Conservation (phyloP, 2,888 invertebrate species). For the Dione juno region DNA sequence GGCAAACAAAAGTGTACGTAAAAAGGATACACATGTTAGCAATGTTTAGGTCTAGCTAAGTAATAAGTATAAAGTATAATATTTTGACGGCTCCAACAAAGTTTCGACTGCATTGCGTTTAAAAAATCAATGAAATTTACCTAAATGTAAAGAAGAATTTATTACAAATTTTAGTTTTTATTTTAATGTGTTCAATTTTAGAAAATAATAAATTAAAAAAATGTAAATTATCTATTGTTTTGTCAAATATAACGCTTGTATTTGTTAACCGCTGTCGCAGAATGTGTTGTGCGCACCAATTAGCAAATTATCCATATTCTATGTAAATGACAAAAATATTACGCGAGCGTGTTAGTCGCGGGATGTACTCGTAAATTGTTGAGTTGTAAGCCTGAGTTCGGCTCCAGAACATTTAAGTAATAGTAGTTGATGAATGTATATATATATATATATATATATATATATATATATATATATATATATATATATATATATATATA, state of each 20-base stretch:
- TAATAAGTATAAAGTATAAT: neutral
- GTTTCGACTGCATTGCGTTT: conserved; percentile 11
- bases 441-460: conserved; percentile 38
- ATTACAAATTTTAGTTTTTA: too few relatives aligned
- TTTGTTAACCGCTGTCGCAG: neutral
- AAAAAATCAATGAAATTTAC: neutral
- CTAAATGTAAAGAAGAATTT: too few relatives aligned
- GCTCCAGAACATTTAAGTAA: neutral
- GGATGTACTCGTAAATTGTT: neutral
- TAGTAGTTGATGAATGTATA: conserved; percentile 20
- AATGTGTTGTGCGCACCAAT: neutral
- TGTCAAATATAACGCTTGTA: too few relatives aligned
- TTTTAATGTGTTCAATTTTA: too few relatives aligned
- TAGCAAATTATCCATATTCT: conserved; percentile 29
- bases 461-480: neutral
- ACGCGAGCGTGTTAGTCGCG: conserved; percentile 30
- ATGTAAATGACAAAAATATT: conserved; percentile 37
- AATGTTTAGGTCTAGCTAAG: too few relatives aligned
- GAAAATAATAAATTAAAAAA: too few relatives aligned
- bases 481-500: conserved; percentile 39
- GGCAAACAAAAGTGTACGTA: too few relatives aligned
- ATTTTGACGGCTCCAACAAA: neutral
- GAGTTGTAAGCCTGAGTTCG: neutral
- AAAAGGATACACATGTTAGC: too few relatives aligned
- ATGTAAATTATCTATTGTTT: too few relatives aligned